Conservation (phyloP, 2,797 vertebrate genomes). For the Buphagus erythrorhynchus region DNA sequence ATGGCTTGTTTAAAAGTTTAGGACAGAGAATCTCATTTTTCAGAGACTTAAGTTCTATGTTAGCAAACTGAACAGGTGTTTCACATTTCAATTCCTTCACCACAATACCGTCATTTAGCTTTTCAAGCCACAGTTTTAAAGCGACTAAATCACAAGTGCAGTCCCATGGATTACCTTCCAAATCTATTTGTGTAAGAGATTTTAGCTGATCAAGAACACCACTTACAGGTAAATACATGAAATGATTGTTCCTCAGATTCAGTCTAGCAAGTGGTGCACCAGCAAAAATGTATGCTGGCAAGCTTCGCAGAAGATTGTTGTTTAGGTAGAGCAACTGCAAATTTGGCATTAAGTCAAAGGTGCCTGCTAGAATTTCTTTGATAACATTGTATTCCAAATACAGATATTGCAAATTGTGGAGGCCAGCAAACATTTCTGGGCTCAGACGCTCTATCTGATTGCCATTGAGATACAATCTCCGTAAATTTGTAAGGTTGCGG, state of each 20-base stretch:
- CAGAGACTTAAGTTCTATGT: constrained; percentile 91
- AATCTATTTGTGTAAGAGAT: constrained; percentile 93
- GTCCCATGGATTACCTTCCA: constrained; percentile 98
- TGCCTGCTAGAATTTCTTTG: constrained; percentile 93
- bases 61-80: constrained; percentile 94
- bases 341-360: constrained; percentile 96
- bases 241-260: constrained; percentile 97
- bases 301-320: constrained; percentile 93
- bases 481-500: constrained; percentile 93
- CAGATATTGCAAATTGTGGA: constrained; percentile 94
- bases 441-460: constrained; percentile 95
- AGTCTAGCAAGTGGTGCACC: constrained; percentile 92
- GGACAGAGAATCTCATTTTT: constrained; percentile 97
- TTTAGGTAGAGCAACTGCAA: constrained; percentile 97
- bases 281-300: constrained; percentile 93
- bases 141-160: constrained; percentile 97
- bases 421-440: constrained; percentile 95
- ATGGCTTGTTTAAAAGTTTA: constrained; percentile 89
- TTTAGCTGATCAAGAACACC: constrained; percentile 96
- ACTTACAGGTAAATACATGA: constrained; percentile 97
- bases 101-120: constrained; percentile 90
- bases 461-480: constrained; percentile 94
- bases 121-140: constrained; percentile 97
- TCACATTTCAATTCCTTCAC: constrained; percentile 94
- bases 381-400: constrained; percentile 99